Conservation (phyloP, 2,888 invertebrate species). For the Oscheius myriophilus region DNA sequence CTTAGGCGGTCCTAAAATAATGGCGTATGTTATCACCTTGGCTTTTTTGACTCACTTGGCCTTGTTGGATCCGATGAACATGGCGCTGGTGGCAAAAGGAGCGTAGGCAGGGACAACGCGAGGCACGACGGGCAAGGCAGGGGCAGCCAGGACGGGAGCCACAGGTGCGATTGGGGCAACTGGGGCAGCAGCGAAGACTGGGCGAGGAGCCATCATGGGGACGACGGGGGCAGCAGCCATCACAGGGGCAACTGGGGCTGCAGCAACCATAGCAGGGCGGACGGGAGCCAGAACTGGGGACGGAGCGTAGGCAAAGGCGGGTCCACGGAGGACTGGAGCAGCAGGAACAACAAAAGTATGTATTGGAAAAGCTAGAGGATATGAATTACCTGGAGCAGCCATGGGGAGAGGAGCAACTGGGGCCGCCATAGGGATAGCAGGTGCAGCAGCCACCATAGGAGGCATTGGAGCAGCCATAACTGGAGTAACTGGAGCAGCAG, state of each 20-base stretch:
- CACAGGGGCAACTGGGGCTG: slow-evolving; percentile 7
- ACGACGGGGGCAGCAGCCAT: background rate
- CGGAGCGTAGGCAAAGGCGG: slow-evolving; percentile 39
- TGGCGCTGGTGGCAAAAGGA: slow-evolving; percentile 49
- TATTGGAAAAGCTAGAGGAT: too few species aligned
- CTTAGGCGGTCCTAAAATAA: too few species aligned
- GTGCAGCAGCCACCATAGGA: slow-evolving; percentile 10
- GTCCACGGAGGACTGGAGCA: slow-evolving; percentile 37
- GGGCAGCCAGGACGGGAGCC: slow-evolving; percentile 38
- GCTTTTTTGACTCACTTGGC: slow-evolving; percentile 22
- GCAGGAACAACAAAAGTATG: background rate
- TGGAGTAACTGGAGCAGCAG: slow-evolving; percentile 16
- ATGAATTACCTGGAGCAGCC: slow-evolving; percentile 31
- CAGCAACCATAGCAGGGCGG: slow-evolving; percentile 33
- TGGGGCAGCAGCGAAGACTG: slow-evolving; percentile 11
- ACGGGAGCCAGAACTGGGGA: slow-evolving; percentile 38
- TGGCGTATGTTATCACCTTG: too few species aligned
- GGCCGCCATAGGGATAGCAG: background rate
- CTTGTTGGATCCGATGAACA: slow-evolving; percentile 57
- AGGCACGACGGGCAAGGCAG: slow-evolving; percentile 42
- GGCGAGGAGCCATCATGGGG: slow-evolving; percentile 1
- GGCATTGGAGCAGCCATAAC: slow-evolving; percentile 29
- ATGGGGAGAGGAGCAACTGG: slow-evolving; percentile 29
- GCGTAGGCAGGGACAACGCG: slow-evolving; percentile 49
- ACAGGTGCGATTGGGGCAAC: slow-evolving; percentile 23